Evolutionary conservation across 2,888 invertebrate genomes (phyloP).

Genomic region (Onthophagus sagittarius): DNA sequence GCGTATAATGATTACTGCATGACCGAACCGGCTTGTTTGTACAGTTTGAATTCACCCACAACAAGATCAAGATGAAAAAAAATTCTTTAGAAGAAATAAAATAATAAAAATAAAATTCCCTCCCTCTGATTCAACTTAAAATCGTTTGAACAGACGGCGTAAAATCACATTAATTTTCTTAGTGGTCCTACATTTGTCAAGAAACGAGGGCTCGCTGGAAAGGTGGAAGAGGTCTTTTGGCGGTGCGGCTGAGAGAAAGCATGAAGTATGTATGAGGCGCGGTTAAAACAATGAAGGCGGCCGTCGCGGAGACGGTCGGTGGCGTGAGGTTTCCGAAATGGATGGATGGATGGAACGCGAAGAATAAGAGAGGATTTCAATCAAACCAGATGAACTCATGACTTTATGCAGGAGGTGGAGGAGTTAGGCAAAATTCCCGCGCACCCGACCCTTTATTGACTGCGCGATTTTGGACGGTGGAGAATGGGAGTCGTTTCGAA

Average conservation of each 20-base stretch:
- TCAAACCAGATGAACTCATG: constrained; percentile 53
- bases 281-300: constrained; percentile 48
- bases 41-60: not conserved
- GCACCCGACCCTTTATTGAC: constrained; percentile 28
- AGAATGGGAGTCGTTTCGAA: not conserved
- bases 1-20: not conserved
- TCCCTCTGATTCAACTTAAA: not conserved
- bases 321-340: constrained; percentile 49
- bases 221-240: constrained; percentile 18
- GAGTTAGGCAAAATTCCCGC: constrained; percentile 43
- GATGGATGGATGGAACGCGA: constrained; percentile 35
- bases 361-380: constrained; percentile 52
- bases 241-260: constrained; percentile 23
- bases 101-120: not conserved
- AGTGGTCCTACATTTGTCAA: constrained; percentile 23
- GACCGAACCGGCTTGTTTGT: not conserved
- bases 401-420: constrained; percentile 52
- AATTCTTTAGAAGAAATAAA: too few species aligned
- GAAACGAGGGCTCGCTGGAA: constrained; percentile 10
- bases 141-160: constrained; percentile 3
- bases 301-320: constrained; percentile 20
- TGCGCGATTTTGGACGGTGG: constrained; percentile 22
- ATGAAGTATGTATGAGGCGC: constrained; percentile 50
- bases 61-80: not conserved
- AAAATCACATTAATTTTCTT: constrained; percentile 22